A percentile compares a stretch with the other conserved stretches of the same genome.
These are phyloP conservation scores for Aphelinus atriplicis DNA, from an alignment of 1,140 invertebrate species.

Conservation along the genomic window DNA sequence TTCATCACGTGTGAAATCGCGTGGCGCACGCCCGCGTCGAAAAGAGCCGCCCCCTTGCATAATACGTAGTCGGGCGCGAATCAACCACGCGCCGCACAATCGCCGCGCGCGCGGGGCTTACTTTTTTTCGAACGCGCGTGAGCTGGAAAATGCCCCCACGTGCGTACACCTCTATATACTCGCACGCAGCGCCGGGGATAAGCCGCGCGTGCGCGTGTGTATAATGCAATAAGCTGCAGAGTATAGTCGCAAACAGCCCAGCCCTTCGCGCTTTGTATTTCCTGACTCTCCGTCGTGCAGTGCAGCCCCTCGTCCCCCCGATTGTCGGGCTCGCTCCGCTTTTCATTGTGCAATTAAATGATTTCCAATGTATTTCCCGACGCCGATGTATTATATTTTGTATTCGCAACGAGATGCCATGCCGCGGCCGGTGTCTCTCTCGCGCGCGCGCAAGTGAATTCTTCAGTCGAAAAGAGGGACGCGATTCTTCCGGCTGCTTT, in stretches of 20 bases:
- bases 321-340: no score
- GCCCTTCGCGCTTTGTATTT: no score
- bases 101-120: constrained; percentile 25
- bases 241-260: constrained; percentile 27
- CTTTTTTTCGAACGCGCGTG: constrained; percentile 35
- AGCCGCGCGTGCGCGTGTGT: constrained; percentile 46
- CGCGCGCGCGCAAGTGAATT: no score
- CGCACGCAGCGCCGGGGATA: constrained; percentile 51
- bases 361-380: constrained; percentile 1
- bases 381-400: background rate
- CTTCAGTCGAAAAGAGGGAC: no score
- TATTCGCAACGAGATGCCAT: background rate
- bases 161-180: constrained; percentile 47
- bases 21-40: background rate
- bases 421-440: background rate
- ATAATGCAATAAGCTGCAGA: constrained; percentile 66
- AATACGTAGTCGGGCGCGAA: no score
- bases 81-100: constrained; percentile 43
- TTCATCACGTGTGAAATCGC: constrained; percentile 14
- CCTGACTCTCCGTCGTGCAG: no score
- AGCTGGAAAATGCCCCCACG: background rate
- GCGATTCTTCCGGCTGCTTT: background rate
- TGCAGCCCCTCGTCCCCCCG: no score
- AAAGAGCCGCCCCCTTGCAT: background rate
- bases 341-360: background rate